A percentile compares a stretch with the other conserved stretches of the same genome.
These are phyloP conservation scores for Thalpophila matura DNA, from an alignment of 2,888 invertebrate genomes.

Conservation along the genomic window DNA sequence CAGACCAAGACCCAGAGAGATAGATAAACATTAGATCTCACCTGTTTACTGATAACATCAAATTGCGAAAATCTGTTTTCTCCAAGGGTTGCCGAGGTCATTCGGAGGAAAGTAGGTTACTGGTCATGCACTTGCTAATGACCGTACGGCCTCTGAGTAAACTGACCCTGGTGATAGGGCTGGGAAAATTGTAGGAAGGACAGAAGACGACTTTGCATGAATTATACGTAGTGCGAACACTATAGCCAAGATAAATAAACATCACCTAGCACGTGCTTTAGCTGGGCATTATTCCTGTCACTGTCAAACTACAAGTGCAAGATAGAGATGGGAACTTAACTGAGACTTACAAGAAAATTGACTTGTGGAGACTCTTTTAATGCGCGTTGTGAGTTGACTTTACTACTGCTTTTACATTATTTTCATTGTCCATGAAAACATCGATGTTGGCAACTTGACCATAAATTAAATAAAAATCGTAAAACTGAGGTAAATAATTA, in stretches of 20 bases:
- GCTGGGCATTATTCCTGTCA: no score
- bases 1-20: background rate
- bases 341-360: no score
- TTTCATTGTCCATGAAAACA: constrained; percentile 15
- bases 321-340: no score
- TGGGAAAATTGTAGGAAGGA: background rate
- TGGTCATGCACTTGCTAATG: constrained; percentile 33
- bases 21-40: constrained; percentile 38
- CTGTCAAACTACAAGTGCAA: no score
- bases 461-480: no score
- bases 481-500: no score
- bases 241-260: no score
- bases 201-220: background rate
- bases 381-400: no score
- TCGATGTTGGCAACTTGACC: constrained; percentile 3
- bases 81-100: constrained; percentile 52
- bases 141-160: constrained; percentile 4
- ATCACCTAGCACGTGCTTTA: no score
- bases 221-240: no score
- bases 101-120: constrained; percentile 43
- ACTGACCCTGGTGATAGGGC: constrained; percentile 27
- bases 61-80: constrained; percentile 51
- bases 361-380: no score
- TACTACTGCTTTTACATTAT: background rate
- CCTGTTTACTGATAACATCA: constrained; percentile 44